Percentiles rank a stretch among this genome's conserved stretches.
Evolutionary conservation across 2,113 vertebrate species (phyloP).

Genomic region (Paradisaea rubra): DNA sequence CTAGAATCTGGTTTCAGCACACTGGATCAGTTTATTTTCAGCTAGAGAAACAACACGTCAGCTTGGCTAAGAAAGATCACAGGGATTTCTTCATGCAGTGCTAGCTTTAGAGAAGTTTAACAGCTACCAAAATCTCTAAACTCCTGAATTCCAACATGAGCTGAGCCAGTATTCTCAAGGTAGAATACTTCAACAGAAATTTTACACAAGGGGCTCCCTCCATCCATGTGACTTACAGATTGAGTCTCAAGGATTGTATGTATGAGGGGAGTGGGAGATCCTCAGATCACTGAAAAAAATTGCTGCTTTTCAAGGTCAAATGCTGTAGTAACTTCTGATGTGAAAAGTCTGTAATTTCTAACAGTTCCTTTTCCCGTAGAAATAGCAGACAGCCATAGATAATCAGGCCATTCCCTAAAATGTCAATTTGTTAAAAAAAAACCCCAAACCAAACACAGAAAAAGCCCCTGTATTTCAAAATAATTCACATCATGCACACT

Average conservation of each 20-base stretch:
- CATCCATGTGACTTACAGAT: not conserved
- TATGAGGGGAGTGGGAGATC: not conserved
- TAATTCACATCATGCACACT: not conserved
- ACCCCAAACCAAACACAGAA: not conserved
- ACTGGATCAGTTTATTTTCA: conserved; percentile 52
- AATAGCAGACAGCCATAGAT: not conserved
- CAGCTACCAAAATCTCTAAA: conserved; percentile 15
- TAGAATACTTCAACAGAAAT: not conserved
- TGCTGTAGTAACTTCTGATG: not conserved
- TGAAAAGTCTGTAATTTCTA: not conserved
- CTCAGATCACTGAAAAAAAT: not conserved
- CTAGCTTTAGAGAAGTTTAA: conserved; percentile 32
- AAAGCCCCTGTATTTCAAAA: accelerated
- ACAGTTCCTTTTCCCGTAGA: not conserved
- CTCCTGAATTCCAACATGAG: conserved; percentile 28
- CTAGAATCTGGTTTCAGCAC: conserved; percentile 17
- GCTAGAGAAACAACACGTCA: conserved; percentile 48
- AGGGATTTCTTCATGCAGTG: conserved; percentile 31
- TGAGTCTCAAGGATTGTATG: not conserved
- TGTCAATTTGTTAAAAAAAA: not conserved
- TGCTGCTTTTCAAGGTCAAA: not conserved
- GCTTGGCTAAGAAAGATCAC: conserved; percentile 40
- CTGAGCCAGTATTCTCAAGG: not conserved
- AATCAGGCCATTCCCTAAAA: not conserved
- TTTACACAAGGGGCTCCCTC: not conserved